These are phyloP conservation scores for Fulica atra DNA, from an alignment of 2,113 vertebrate species.

Conservation along the genomic window DNA sequence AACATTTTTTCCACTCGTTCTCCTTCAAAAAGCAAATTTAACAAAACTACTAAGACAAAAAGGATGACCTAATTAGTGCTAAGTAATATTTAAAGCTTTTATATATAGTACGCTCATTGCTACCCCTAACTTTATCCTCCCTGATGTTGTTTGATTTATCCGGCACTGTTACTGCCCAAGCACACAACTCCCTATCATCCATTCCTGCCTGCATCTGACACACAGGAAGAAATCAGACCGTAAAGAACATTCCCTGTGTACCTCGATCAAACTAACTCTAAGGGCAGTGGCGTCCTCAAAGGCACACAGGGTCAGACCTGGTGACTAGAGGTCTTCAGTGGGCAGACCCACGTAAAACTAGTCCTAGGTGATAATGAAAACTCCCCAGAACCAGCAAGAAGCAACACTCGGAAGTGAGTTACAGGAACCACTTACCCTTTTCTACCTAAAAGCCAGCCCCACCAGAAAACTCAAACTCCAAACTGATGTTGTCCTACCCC, in stretches of 20 bases:
- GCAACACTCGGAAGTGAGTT: not conserved
- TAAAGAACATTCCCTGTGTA: not conserved
- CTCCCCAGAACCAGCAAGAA: not conserved
- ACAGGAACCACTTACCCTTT: not conserved
- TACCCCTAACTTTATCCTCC: not conserved
- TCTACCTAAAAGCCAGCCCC: not conserved
- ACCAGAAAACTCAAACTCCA: not conserved
- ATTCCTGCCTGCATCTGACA: not conserved
- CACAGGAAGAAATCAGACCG: not conserved
- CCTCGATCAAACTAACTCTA: not conserved
- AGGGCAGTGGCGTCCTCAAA: not conserved
- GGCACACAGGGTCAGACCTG: not conserved
- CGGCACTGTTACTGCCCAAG: not conserved
- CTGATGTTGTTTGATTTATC: not conserved
- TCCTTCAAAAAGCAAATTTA: constrained; percentile 41
- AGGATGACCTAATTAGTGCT: constrained; percentile 48
- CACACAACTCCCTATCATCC: not conserved
- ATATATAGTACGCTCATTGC: not conserved
- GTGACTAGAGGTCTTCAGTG: not conserved
- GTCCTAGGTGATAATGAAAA: not conserved
- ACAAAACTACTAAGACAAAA: constrained; percentile 45
- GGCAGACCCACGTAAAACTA: not conserved
- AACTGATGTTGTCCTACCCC: not conserved
- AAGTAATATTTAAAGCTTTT: constrained; percentile 44
- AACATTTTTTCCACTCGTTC: not conserved